A percentile compares a stretch with the other conserved stretches of the same genome.
Evolutionary conservation across 2,888 invertebrate genomes (phyloP).

Genomic region (Oligia fasciuncula): DNA sequence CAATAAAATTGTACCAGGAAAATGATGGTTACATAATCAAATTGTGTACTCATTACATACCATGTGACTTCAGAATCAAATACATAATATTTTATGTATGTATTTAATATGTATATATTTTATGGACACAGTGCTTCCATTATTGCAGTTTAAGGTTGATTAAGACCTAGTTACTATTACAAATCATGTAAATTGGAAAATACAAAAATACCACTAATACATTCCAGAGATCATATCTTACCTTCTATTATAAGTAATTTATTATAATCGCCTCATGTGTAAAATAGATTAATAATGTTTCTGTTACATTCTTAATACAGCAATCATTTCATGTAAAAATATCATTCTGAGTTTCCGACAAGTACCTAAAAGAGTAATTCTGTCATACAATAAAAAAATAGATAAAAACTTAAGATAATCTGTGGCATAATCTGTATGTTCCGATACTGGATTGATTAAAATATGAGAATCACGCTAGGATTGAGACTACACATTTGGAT

Average conservation of each 20-base stretch:
- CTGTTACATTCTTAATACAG: neutral
- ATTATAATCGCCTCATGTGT: neutral
- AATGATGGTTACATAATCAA: conserved; percentile 21
- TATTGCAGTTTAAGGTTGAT: conserved; percentile 1
- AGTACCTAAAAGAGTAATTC: neutral
- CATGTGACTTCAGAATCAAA: conserved; percentile 22
- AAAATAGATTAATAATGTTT: neutral
- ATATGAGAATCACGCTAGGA: neutral
- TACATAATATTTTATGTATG: neutral
- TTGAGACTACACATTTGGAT: neutral
- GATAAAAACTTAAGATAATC: conserved; percentile 1
- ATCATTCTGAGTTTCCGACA: too few relatives aligned
- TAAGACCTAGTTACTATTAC: neutral
- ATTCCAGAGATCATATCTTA: conserved; percentile 10
- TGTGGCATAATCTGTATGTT: neutral
- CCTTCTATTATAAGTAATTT: conserved; percentile 5
- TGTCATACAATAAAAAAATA: conserved; percentile 8
- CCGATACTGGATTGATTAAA: conserved; percentile 13
- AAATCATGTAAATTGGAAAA: neutral
- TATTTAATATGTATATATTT: neutral
- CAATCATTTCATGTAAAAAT: neutral
- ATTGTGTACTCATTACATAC: conserved; percentile 8
- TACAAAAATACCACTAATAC: conserved; percentile 11
- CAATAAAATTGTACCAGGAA: conserved; percentile 39
- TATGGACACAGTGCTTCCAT: neutral